Evolutionary conservation across 2,888 invertebrate species (phyloP).

Genomic region (Caenorhabditis wallacei): DNA sequence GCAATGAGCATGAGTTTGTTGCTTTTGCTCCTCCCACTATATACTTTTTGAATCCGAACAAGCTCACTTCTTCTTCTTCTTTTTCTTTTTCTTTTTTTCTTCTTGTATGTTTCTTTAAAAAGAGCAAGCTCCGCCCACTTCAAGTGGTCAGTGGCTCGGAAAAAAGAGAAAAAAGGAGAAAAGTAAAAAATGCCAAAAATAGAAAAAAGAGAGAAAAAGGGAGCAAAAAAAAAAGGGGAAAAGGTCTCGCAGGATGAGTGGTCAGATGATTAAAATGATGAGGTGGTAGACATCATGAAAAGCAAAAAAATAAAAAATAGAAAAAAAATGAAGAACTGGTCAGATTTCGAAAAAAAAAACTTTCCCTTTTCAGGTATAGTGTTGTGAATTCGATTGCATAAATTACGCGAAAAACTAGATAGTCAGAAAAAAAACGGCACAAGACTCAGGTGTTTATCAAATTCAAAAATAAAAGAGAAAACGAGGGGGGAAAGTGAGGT

Average conservation of each 20-base stretch:
- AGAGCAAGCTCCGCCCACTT: slow-evolving; percentile 39
- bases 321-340: slow-evolving; percentile 30
- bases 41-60: slow-evolving; percentile 58
- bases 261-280: slow-evolving; percentile 45
- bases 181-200: slow-evolving; percentile 12
- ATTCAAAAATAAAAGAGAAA: slow-evolving; percentile 15
- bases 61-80: slow-evolving; percentile 29
- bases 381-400: slow-evolving; percentile 36
- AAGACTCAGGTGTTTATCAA: slow-evolving; percentile 51
- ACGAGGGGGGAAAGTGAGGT: slow-evolving; percentile 49
- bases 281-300: slow-evolving; percentile 4
- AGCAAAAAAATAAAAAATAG: slow-evolving; percentile 24
- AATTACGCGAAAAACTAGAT: slow-evolving; percentile 39
- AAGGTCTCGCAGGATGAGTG: slow-evolving; percentile 29
- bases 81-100: slow-evolving; percentile 16
- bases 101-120: slow-evolving; percentile 42
- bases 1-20: slow-evolving; percentile 56
- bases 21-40: slow-evolving; percentile 50
- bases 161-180: slow-evolving; percentile 5
- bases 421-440: slow-evolving; percentile 1
- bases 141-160: slow-evolving; percentile 35
- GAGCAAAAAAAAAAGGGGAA: slow-evolving; percentile 1
- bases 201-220: slow-evolving; percentile 1
- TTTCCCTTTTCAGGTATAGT: slow-evolving; percentile 42
- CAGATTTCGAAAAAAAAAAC: slow-evolving; percentile 46